phyloP scores from a whole-genome alignment of 2,113 vertebrate genomes.

The Gymnorhina tibicen region DNA sequence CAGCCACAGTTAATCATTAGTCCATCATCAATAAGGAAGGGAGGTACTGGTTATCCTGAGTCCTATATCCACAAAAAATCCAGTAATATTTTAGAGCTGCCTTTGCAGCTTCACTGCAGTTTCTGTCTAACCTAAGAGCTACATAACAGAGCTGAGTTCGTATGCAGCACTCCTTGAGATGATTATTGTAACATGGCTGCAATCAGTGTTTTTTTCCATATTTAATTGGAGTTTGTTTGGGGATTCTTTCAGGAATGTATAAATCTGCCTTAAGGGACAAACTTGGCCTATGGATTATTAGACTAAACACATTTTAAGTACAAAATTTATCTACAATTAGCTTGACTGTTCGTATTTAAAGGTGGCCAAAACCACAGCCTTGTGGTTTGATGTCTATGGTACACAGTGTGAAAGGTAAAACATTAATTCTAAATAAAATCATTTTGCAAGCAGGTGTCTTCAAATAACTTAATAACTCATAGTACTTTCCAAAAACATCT shows the following conservation, averaged over 20 bases:
- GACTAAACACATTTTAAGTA: constrained; percentile 17
- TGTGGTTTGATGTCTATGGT: not conserved
- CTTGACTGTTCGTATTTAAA: constrained; percentile 23
- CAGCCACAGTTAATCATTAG: not conserved
- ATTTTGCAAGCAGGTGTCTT: not conserved
- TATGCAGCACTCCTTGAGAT: not conserved
- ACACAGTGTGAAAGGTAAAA: not conserved
- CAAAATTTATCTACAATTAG: constrained; percentile 52
- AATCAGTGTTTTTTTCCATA: not conserved
- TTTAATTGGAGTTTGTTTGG: constrained; percentile 31
- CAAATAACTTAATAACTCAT: not conserved
- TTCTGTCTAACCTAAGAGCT: not conserved
- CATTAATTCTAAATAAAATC: not conserved
- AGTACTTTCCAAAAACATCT: not conserved
- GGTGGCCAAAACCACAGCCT: constrained; percentile 7
- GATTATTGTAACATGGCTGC: constrained; percentile 2
- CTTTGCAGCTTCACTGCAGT: not conserved
- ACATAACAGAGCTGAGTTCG: not conserved
- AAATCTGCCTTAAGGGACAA: constrained; percentile 27
- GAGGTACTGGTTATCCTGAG: not conserved
- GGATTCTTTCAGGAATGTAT: constrained; percentile 5
- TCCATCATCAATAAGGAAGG: not conserved
- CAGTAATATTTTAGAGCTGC: not conserved
- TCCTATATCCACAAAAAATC: not conserved
- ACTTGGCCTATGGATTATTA: constrained; percentile 34